A percentile compares a stretch with the other conserved stretches of the same genome.
These are phyloP conservation scores for Ginglymostoma cirratum DNA, from an alignment of 2,113 vertebrate genomes.

Conservation along the genomic window DNA sequence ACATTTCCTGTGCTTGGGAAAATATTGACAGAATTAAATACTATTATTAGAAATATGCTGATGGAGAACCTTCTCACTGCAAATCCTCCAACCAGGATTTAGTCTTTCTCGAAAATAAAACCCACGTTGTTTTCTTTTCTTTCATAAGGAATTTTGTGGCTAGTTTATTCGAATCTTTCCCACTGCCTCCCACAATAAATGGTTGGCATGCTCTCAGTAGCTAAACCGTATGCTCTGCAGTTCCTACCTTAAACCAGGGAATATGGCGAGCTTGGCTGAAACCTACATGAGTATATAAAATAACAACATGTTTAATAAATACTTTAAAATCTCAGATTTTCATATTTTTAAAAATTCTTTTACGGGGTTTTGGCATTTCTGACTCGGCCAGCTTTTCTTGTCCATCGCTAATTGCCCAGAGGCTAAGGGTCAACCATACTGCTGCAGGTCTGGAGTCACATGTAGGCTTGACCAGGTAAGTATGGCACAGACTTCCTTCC, in stretches of 20 bases:
- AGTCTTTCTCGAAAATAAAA: not conserved
- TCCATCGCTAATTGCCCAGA: too few species aligned
- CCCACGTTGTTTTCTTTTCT: not conserved
- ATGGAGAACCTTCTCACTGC: not conserved
- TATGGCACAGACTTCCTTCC: too few species aligned
- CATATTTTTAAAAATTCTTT: not conserved
- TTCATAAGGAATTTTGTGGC: not conserved
- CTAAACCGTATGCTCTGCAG: not conserved
- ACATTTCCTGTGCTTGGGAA: not conserved
- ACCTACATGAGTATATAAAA: not conserved
- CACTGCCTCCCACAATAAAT: conserved; percentile 1
- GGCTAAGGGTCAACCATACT: too few species aligned
- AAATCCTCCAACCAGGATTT: not conserved
- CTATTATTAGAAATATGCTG: not conserved
- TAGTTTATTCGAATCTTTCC: not conserved
- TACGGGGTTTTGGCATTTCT: too few species aligned
- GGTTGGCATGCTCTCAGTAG: not conserved
- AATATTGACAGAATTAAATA: conserved; percentile 29
- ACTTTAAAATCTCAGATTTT: not conserved
- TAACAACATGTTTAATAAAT: not conserved
- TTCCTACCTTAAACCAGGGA: not conserved
- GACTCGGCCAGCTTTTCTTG: too few species aligned
- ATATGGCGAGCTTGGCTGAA: not conserved
- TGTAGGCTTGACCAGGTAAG: too few species aligned
- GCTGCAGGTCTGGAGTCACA: too few species aligned